Percentiles rank a stretch among this genome's conserved stretches.
Conservation (phyloP, 30 jellyfish, hydroid and myxozoan genomes). For the Turritopsis rubra region DNA sequence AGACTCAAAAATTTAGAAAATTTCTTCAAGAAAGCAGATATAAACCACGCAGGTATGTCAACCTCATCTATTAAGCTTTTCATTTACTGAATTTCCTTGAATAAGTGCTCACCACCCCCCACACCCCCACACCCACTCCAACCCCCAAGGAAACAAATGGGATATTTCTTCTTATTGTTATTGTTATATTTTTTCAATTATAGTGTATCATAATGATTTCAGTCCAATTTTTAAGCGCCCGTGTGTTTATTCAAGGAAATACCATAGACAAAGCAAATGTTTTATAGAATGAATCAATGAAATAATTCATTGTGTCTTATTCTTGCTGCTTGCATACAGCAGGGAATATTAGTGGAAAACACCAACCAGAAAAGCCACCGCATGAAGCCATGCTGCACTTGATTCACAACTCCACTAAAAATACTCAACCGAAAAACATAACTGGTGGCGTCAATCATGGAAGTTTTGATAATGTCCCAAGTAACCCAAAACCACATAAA, state of each 20-base stretch:
- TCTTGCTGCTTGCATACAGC: neutral
- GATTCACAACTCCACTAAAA: neutral
- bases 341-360: neutral
- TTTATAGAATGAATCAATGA: too few species aligned
- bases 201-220: too few species aligned
- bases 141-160: too few species aligned
- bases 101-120: neutral
- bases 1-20: conserved; percentile 21
- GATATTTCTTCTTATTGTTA: too few species aligned
- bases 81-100: neutral
- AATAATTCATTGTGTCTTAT: too few species aligned
- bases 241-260: too few species aligned
- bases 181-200: too few species aligned
- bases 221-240: too few species aligned
- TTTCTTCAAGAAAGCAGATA: conserved; percentile 33
- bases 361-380: neutral
- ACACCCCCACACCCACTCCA: too few species aligned
- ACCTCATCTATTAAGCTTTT: too few species aligned
- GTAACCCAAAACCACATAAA: neutral
- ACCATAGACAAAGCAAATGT: too few species aligned
- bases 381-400: neutral
- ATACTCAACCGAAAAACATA: neutral
- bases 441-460: neutral
- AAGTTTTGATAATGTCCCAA: neutral
- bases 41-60: conserved; percentile 22